Evolutionary conservation across 2,113 vertebrate species (phyloP).

Genomic region (Cercopithecus mona): DNA sequence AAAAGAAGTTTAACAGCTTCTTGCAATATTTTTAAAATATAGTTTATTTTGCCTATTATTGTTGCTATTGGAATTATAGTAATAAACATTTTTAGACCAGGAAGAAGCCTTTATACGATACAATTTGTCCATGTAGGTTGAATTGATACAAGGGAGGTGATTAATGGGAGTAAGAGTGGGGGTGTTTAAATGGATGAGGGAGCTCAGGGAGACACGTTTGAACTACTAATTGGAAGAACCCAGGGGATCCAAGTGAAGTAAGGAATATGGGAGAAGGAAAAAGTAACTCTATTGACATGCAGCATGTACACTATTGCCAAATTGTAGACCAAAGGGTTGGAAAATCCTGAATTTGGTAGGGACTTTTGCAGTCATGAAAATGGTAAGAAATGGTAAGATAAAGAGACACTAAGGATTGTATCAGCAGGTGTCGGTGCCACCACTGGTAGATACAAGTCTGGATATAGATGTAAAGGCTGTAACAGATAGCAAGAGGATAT

Average conservation of each 20-base stretch:
- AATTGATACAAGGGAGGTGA: neutral
- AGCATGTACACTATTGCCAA: neutral
- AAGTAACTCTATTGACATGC: neutral
- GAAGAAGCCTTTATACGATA: neutral
- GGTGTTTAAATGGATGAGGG: neutral
- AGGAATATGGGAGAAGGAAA: neutral
- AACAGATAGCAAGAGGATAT: neutral
- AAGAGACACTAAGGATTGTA: neutral
- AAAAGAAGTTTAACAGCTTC: neutral
- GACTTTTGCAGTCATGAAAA: neutral
- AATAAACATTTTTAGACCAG: neutral
- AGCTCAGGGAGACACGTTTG: neutral
- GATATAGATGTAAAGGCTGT: neutral
- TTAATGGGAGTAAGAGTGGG: neutral
- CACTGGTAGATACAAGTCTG: neutral
- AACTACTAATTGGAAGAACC: neutral
- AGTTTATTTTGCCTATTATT: neutral
- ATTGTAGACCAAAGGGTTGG: neutral
- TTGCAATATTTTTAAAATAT: neutral
- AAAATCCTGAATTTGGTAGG: neutral
- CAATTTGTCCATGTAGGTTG: neutral
- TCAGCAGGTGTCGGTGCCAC: neutral
- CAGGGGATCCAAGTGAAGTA: neutral
- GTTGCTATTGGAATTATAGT: neutral
- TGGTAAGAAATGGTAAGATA: neutral